Conservation (phyloP, 2,113 vertebrate genomes). For the Odocoileus hemionus region DNA sequence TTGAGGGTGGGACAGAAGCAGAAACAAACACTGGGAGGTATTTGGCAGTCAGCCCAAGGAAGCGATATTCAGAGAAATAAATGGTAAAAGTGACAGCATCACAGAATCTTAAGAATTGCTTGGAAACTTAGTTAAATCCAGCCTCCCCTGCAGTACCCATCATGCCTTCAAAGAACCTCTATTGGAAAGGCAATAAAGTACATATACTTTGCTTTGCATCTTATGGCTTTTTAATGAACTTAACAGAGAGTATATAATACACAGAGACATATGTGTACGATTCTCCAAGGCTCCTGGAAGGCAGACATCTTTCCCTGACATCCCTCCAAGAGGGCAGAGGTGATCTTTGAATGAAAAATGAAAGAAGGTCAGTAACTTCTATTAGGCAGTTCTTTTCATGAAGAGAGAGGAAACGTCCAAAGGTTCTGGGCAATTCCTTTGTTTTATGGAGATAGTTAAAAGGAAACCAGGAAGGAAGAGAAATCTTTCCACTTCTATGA, state of each 20-base stretch:
- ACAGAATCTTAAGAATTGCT: background rate
- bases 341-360: conserved; percentile 47
- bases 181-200: background rate
- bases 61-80: background rate
- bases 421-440: conserved; percentile 76
- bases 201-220: conserved; percentile 21
- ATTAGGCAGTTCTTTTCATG: conserved; percentile 65
- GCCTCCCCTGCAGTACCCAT: background rate
- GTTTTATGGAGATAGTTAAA: conserved; percentile 78
- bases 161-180: background rate
- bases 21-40: background rate
- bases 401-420: conserved; percentile 41
- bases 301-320: conserved; percentile 2
- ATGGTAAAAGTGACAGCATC: background rate
- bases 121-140: conserved; percentile 16
- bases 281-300: background rate
- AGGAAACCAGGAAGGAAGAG: conserved; percentile 64
- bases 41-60: background rate
- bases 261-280: background rate
- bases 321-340: background rate
- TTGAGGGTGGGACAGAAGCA: background rate
- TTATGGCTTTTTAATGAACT: conserved; percentile 43
- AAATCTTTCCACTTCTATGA: conserved; percentile 68
- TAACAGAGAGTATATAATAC: background rate
- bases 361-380: conserved; percentile 58